Percentiles rank a stretch among this genome's conserved stretches.
Evolutionary conservation across 2,888 invertebrate genomes (phyloP).

Genomic region (Galerucella calmariensis): DNA sequence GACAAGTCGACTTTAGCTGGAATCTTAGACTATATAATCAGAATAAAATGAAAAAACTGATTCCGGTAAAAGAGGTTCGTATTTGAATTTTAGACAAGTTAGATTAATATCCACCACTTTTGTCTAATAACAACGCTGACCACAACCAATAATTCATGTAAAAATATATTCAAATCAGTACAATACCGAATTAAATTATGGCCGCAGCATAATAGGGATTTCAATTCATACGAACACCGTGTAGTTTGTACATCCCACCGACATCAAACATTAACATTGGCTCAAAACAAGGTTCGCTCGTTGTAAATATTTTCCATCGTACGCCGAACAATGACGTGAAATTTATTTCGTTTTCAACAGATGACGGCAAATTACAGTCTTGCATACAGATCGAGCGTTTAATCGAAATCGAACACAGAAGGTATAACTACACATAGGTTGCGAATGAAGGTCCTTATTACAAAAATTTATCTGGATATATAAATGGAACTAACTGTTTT

Average conservation of each 20-base stretch:
- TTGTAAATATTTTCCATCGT: not conserved
- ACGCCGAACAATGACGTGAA: not conserved
- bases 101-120: not conserved
- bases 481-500: no score
- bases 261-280: not conserved
- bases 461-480: no score
- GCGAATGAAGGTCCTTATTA: not conserved
- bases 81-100: no score
- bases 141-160: not conserved
- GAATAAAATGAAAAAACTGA: no score
- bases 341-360: not conserved
- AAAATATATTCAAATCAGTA: not conserved
- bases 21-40: no score
- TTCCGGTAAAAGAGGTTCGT: no score
- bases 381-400: not conserved
- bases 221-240: not conserved
- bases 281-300: constrained; percentile 1
- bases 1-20: no score
- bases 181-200: not conserved
- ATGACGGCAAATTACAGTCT: not conserved
- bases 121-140: not conserved
- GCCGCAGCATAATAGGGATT: not conserved
- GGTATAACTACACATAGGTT: not conserved
- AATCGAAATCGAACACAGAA: not conserved
- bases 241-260: not conserved